Base-by-base conservation (phyloP, 2,888 invertebrate genomes). In the Tenthredo amoena region DNA sequence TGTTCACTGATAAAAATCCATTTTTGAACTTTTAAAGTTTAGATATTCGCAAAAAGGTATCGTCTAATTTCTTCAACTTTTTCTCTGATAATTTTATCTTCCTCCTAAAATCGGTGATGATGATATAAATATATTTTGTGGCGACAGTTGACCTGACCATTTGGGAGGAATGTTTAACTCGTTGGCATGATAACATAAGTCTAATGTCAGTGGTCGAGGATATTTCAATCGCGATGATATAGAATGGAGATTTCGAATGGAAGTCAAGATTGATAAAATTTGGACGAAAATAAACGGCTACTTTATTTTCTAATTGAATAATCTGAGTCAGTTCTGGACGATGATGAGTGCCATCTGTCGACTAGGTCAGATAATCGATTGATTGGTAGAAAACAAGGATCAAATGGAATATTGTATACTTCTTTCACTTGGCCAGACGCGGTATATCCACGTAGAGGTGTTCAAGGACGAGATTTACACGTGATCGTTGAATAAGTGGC, bases 391-490 rank as follows among this genome's bases (percentile, higher is more conserved):
- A 62, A 62, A 21, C 12, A 26, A 62, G n/a, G n/a, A 62, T 62
- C n/a, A 0, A 55, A 55, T 55, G 2, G 10, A 62, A 62, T 26
- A 26, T 62, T 62, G 62, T 26, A 21, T 40, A 40, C 6, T 34
- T 72, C 71, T 72, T 72, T 40, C n/a, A 72, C 40, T 72, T 21
- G 26, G 62, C 7, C n/a, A 37, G 34, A 7, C 9, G 37, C n/a
- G 26, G 40, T 21, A 74, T n/a, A 26, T 43, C 12, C 4, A 34
- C 68, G 21, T 21, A 43, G 9, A 7, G 26, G n/a, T 34, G 40
- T 43, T 74, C 74, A 74, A 43, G 74, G 74, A 74, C 74, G 74
- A 26, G 12, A 43, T 26, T 43, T 43, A 74, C n/a, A n/a, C 43
- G 43, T 74, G 15, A 26, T 26, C 43, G 74, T 21, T 43, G 21